phyloP scores from a whole-genome alignment of 2,113 vertebrate species.

The Formicarius rufipectus region DNA sequence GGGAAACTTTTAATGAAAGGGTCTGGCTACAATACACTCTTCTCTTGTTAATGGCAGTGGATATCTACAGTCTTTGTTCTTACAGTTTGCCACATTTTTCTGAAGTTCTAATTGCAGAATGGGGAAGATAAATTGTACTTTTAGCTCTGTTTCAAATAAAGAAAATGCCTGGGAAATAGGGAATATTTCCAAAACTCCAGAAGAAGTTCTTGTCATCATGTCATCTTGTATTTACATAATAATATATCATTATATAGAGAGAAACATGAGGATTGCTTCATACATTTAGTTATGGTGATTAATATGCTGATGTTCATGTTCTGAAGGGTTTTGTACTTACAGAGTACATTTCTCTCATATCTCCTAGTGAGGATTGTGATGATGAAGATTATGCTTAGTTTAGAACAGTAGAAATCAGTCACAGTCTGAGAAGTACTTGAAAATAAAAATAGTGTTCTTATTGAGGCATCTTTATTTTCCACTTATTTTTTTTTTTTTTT shows the following conservation, averaged over 20 bases:
- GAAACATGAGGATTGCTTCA: neutral
- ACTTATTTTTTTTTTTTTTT: too few species aligned
- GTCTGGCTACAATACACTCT: neutral
- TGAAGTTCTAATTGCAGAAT: conserved; percentile 8
- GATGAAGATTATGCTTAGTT: neutral
- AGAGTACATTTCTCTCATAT: neutral
- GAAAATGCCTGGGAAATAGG: neutral
- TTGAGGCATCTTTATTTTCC: neutral
- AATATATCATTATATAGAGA: neutral
- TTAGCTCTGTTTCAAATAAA: neutral
- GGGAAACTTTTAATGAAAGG: conserved; percentile 56
- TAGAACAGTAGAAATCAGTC: neutral
- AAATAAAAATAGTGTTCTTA: neutral
- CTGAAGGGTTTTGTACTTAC: neutral
- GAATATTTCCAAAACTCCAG: neutral
- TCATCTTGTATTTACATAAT: conserved; percentile 3
- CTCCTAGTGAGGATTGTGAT: neutral
- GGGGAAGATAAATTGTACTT: neutral
- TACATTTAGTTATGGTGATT: neutral
- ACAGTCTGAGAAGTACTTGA: neutral
- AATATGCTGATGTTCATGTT: neutral
- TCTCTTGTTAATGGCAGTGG: conserved; percentile 3
- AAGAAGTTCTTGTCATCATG: neutral
- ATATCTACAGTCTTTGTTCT: neutral
- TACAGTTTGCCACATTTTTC: neutral